Evolutionary conservation across 2,797 vertebrate species (phyloP), one percentile per base, ranked within the genome.

Genomic region (Phyllotis vaccarum): DNA sequence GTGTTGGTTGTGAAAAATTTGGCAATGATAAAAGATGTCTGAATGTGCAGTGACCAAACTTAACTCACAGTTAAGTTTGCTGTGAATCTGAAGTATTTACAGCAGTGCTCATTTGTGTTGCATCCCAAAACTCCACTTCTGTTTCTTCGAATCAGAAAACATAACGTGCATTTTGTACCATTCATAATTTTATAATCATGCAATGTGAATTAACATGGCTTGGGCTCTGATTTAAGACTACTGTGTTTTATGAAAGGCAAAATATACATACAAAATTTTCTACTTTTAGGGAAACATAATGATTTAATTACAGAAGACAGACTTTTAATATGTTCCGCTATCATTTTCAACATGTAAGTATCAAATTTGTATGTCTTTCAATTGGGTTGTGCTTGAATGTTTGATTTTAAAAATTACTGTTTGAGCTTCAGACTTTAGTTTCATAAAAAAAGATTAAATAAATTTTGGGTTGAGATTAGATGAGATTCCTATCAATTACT

Each of bases 331-430:
- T 64, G 78, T 89, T 78, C 3, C 31, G 37, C 74, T 89, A 46
- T 82, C 58, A 52, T 64, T 89, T 13, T 49, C 22, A 78, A 43
- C 29, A 78, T 17, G 31, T 43, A 88, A 88, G 68, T 64, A 89
- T 64, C 40, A 89, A 89, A 37, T 78, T 78, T 64, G 58, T 89
- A 21, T 89, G 64, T 78, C 34, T 89, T 89, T 78, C 43, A 75
- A n/a, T 52, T 37, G 58, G 31, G 24, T 89, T 89, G 43, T 62
- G 43, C 37, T 89, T 60, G 14, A 78, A 76, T 76, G 40, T 46
- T 89, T 89, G 56, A 76, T 89, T 78, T 89, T 49, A n/a, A 89
- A 75, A 78, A 88, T 88, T 88, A 58, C 58, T 89, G 58, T 89
- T 89, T 89, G 74, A 64, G 34, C 75, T 89, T 24, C 22, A 64